Conservation (phyloP, 2,797 vertebrate species). For the Lepilemur septentrionalis region DNA sequence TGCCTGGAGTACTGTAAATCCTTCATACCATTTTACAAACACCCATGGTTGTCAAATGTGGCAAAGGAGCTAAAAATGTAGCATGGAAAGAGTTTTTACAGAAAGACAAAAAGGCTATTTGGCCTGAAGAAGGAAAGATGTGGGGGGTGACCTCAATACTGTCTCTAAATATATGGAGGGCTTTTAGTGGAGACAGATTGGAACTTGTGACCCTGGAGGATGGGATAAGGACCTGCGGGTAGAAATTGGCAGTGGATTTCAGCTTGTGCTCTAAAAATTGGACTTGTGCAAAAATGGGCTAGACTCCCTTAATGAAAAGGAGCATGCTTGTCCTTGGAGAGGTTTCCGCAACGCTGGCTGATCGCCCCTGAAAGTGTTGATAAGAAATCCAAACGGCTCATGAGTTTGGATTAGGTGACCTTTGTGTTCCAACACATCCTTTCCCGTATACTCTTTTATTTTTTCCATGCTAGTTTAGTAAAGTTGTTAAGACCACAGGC, state of each 20-base stretch:
- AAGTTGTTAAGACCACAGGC: background rate
- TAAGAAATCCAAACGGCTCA: background rate
- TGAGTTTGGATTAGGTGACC: background rate
- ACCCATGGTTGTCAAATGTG: background rate
- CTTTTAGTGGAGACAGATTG: background rate
- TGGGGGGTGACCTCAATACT: background rate
- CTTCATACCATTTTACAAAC: background rate
- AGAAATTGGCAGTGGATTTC: background rate
- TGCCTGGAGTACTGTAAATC: background rate
- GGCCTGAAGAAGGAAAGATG: background rate
- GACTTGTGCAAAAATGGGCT: background rate
- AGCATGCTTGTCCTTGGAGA: background rate
- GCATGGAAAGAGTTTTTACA: background rate
- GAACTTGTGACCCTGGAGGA: background rate
- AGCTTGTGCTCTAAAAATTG: background rate
- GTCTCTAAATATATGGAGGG: background rate
- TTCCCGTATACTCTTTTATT: background rate
- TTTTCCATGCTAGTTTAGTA: background rate
- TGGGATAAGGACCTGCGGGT: too few relatives aligned
- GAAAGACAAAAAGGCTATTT: background rate
- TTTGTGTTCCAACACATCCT: background rate
- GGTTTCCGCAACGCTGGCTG: background rate
- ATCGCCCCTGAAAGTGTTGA: background rate
- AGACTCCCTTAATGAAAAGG: background rate
- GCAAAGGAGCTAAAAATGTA: background rate